A percentile compares a stretch with the other conserved stretches of the same genome.
Conservation (phyloP, 2,888 invertebrate species). For the Aphodius sticticus region DNA sequence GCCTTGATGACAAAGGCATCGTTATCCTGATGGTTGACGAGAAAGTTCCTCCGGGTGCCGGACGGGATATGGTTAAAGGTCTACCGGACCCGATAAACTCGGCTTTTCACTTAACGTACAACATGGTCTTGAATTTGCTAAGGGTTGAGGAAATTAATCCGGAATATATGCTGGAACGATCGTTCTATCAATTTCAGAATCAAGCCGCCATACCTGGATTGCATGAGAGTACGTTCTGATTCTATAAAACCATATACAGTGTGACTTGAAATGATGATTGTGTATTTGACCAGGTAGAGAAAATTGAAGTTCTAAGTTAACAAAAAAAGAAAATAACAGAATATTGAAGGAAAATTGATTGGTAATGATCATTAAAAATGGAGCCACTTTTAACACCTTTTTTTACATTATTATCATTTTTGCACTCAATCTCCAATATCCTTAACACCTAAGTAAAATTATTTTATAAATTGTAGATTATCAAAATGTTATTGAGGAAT, state of each 20-base stretch:
- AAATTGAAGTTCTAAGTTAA: no score
- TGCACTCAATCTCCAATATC: no score
- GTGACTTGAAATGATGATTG: slow-evolving; percentile 13
- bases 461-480: slow-evolving; percentile 64
- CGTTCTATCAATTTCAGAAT: slow-evolving; percentile 99
- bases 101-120: slow-evolving; percentile 98
- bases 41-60: slow-evolving; percentile 83
- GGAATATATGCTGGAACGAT: slow-evolving; percentile 97
- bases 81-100: slow-evolving; percentile 95
- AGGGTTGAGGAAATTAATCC: slow-evolving; percentile 99
- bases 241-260: slow-evolving; percentile 24
- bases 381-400: no score
- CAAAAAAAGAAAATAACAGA: no score
- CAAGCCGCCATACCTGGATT: slow-evolving; percentile 92
- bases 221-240: slow-evolving; percentile 74
- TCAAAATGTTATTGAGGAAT: slow-evolving; percentile 70
- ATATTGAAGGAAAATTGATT: no score
- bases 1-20: slow-evolving; percentile 95
- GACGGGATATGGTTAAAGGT: slow-evolving; percentile 84
- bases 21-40: slow-evolving; percentile 99
- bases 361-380: no score
- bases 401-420: no score
- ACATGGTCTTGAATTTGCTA: slow-evolving; percentile 97
- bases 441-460: no score
- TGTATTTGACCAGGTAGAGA: background rate